A percentile compares a stretch with the other conserved stretches of the same genome.
Conservation (phyloP, 37 sponge, comb jelly and placozoan genomes). For the Axinella damicornis region DNA sequence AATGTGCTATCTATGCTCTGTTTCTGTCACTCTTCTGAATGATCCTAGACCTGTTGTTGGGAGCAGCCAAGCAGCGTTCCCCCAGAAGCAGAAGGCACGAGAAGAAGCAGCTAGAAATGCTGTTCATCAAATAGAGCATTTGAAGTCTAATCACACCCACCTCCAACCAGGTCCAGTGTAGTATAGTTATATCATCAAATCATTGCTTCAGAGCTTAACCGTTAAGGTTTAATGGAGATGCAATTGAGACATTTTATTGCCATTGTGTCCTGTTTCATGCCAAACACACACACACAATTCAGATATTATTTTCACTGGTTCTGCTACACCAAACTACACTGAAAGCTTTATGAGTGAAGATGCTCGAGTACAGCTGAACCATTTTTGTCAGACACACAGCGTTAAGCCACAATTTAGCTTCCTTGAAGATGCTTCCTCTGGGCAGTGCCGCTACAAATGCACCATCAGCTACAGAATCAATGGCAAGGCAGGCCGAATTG, state of each 20-base stretch:
- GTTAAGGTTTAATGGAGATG: no score
- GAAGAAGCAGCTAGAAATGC: slow-evolving; percentile 5
- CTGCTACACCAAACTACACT: no score
- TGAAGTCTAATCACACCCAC: neutral
- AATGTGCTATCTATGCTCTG: neutral
- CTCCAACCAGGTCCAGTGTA: neutral
- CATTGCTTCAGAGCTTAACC: no score
- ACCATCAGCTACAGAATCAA: slow-evolving; percentile 3
- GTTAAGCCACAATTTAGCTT: slow-evolving; percentile 17
- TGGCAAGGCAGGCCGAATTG: neutral
- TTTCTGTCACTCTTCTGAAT: neutral
- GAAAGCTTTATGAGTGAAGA: no score
- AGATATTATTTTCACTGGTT: neutral
- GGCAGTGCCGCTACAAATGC: slow-evolving; percentile 4
- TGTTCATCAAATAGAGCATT: neutral
- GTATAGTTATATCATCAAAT: no score
- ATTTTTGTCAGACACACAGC: neutral
- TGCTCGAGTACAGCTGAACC: neutral
- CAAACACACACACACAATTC: no score
- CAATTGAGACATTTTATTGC: neutral
- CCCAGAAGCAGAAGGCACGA: neutral
- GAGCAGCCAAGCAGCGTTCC: neutral
- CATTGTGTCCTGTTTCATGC: neutral
- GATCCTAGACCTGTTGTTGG: neutral
- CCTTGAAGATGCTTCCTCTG: neutral